These are phyloP conservation scores for Ophonus ardosiacus DNA, from an alignment of 2,888 invertebrate genomes.

Conservation along the genomic window DNA sequence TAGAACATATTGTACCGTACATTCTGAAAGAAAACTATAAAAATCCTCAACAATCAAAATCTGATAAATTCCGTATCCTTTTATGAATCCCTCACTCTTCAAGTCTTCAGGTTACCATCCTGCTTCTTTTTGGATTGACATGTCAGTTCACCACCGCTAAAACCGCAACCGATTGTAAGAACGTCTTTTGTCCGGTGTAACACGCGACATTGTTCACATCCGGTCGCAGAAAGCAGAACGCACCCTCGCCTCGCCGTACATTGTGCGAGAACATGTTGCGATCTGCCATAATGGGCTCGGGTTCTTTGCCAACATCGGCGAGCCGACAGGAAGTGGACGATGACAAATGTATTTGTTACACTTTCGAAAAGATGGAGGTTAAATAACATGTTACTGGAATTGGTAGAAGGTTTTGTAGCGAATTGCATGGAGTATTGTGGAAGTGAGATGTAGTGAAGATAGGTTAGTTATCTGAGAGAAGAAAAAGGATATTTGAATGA, in stretches of 20 bases:
- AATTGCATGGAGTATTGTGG: background rate
- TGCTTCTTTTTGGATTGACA: conserved; percentile 19
- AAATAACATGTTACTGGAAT: conserved; percentile 37
- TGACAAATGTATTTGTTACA: conserved; percentile 62
- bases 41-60: background rate
- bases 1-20: background rate
- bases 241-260: conserved; percentile 23
- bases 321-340: conserved; percentile 54
- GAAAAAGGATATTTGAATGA: too few species aligned
- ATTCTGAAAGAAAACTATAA: background rate
- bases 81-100: background rate
- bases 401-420: background rate
- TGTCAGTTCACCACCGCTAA: conserved; percentile 47
- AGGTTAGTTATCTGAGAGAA: too few species aligned
- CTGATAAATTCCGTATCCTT: background rate
- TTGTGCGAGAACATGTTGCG: conserved; percentile 49
- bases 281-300: conserved; percentile 50
- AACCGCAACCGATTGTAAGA: conserved; percentile 59
- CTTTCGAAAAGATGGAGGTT: conserved; percentile 17
- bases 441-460: too few species aligned
- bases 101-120: conserved; percentile 20
- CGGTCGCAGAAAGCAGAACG: conserved; percentile 24
- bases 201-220: conserved; percentile 62
- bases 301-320: conserved; percentile 22
- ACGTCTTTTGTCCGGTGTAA: conserved; percentile 49